Percentiles rank a stretch among this genome's conserved stretches.
Conservation (phyloP, 2,113 vertebrate species). For the Phalacrocorax pelagicus region DNA sequence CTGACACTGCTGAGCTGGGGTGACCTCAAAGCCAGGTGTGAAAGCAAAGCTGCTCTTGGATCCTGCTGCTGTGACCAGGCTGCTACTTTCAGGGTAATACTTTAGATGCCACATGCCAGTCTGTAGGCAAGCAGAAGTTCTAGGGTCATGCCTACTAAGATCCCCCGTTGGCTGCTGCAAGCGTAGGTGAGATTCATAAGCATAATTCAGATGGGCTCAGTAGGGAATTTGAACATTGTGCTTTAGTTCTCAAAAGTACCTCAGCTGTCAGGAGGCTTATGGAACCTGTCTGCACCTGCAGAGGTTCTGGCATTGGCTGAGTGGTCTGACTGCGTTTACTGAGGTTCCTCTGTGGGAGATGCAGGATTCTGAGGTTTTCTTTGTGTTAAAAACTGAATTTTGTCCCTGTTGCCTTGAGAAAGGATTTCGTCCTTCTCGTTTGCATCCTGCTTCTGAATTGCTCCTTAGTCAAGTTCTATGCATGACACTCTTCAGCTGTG, state of each 20-base stretch:
- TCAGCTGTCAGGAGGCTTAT: background rate
- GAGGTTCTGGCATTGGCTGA: background rate
- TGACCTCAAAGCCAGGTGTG: background rate
- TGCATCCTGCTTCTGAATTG: background rate
- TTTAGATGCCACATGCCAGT: background rate
- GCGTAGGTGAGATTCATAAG: background rate
- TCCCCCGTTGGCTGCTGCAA: background rate
- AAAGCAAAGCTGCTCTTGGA: background rate
- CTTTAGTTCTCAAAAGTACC: background rate
- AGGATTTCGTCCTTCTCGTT: background rate
- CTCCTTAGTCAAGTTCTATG: background rate
- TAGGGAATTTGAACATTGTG: background rate
- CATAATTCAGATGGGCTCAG: background rate
- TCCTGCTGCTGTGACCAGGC: background rate
- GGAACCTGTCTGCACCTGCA: background rate
- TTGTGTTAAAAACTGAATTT: background rate
- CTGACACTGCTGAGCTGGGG: background rate
- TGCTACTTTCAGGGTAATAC: background rate
- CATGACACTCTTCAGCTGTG: background rate
- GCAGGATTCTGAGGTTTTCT: background rate
- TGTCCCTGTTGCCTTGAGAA: background rate
- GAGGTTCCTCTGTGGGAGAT: background rate
- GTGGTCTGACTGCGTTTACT: background rate
- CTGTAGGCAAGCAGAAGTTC: background rate
- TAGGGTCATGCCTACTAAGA: background rate